Base-by-base conservation (phyloP, 2,797 vertebrate species). In the Platalea minor region DNA sequence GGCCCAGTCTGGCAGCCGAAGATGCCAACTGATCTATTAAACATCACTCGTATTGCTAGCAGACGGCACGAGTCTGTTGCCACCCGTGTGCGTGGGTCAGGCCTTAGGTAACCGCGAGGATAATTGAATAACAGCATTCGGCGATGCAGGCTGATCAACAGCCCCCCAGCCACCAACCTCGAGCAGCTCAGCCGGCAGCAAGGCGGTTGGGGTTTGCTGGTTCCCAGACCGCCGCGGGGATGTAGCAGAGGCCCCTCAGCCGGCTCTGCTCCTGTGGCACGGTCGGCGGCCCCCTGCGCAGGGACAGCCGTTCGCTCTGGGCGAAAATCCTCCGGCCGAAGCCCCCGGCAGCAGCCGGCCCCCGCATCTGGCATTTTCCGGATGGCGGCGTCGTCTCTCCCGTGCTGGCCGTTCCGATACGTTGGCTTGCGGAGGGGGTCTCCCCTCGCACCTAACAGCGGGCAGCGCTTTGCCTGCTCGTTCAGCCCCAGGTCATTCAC, bases 61-160 rank as follows among this genome's bases (percentile, higher is more conserved):
- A 21, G 50, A 28, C 5, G 16, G 64, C 26, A 10, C 1, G 10
- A 37, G 57, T 19, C 24, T 5, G 9, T 16, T 3, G 7, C 4
- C 17, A 2, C 41, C 31, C 54, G 5, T 1, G 18, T 24, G 43
- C 64, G 17, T 6, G 1, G 39, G 16, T 9, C 29, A 13, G 70
- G 25, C 31, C 35, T 35, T 2, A 4, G 39, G 1, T 21, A 54
- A 29, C 24, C 0, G 8, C 2, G 45, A n/a, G 35, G 50, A 14
- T 4, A 28, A 73, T 13, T 25, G 25, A 28, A 1, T 1, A 72
- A 13, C 5, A 4, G 68, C 21, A 10, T 2, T 19, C 1, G 2
- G 9, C 0, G 14, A 14, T 1, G 17, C 35, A 7, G 13, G 16
- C 6, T 2, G 68, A 24, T 3, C 9, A 10, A 20, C 31, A 7